Evolutionary conservation across 2,888 invertebrate genomes (phyloP).

Genomic region (Lapara coniferarum): DNA sequence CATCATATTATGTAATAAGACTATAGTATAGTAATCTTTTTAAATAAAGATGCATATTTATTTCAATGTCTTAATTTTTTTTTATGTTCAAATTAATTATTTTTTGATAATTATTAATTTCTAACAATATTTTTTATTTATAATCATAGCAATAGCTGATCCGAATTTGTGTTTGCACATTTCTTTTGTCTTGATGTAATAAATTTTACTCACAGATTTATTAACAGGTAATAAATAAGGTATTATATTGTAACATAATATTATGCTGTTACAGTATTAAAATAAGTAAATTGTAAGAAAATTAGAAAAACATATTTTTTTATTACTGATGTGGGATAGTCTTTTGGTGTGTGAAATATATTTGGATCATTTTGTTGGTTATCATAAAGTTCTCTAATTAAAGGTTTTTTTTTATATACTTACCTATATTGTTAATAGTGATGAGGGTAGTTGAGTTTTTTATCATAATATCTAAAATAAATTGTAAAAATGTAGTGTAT

Average conservation of each 20-base stretch:
- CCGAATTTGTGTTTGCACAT: not conserved
- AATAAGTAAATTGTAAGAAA: conserved; percentile 43
- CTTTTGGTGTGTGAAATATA: conserved; percentile 5
- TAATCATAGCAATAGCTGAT: too few relatives aligned
- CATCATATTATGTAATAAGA: not conserved
- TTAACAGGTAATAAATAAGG: conserved; percentile 10
- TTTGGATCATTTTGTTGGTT: conserved; percentile 5
- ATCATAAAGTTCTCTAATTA: not conserved
- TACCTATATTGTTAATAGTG: too few relatives aligned
- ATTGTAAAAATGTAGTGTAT: not conserved
- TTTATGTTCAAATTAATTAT: too few relatives aligned
- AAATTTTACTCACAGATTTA: conserved; percentile 8
- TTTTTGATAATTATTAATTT: too few relatives aligned
- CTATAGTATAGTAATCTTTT: too few relatives aligned
- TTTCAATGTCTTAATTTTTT: not conserved
- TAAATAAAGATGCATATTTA: not conserved
- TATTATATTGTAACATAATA: conserved; percentile 12
- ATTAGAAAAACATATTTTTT: conserved; percentile 47
- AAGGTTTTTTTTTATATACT: too few relatives aligned
- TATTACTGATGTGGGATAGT: conserved; percentile 25
- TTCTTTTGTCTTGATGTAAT: not conserved
- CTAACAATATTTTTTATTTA: too few relatives aligned
- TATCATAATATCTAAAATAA: not conserved
- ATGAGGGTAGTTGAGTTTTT: not conserved
- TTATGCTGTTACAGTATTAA: conserved; percentile 32